Percentiles rank a stretch among this genome's conserved stretches.
Evolutionary conservation across 2,797 vertebrate species (phyloP).

Genomic region (Salmo trutta): DNA sequence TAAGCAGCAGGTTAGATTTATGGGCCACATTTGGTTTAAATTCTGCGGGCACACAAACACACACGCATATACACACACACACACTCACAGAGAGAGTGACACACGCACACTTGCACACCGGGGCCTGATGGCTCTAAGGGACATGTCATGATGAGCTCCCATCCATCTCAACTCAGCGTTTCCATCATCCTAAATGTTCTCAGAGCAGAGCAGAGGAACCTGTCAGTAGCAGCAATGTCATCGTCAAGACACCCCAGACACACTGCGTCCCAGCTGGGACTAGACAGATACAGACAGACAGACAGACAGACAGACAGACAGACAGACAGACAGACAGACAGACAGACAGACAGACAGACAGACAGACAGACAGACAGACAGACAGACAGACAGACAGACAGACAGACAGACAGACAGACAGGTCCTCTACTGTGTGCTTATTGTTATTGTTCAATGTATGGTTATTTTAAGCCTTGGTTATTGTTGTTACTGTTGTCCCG

Average conservation of each 20-base stretch:
- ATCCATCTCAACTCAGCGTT: neutral
- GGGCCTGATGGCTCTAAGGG: neutral
- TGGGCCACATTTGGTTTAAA: conserved; percentile 76
- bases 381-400: too few relatives aligned
- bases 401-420: too few relatives aligned
- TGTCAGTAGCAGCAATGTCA: neutral
- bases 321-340: neutral
- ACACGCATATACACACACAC: conserved; percentile 56
- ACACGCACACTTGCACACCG: neutral
- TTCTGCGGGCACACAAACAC: conserved; percentile 46
- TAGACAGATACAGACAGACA: neutral
- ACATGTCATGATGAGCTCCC: neutral
- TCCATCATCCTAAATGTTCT: neutral
- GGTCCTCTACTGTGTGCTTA: too few relatives aligned
- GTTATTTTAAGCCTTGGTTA: too few relatives aligned
- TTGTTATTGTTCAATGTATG: too few relatives aligned
- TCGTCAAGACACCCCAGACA: neutral
- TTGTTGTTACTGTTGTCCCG: too few relatives aligned
- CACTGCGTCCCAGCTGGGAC: neutral
- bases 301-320: neutral
- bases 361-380: too few relatives aligned
- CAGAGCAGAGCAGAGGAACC: too few relatives aligned
- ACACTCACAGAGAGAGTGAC: neutral
- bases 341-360: too few relatives aligned
- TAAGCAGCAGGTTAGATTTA: conserved; percentile 74